Evolutionary conservation across 2,888 invertebrate species (phyloP).

Genomic region (Caenorhabditis angaria): DNA sequence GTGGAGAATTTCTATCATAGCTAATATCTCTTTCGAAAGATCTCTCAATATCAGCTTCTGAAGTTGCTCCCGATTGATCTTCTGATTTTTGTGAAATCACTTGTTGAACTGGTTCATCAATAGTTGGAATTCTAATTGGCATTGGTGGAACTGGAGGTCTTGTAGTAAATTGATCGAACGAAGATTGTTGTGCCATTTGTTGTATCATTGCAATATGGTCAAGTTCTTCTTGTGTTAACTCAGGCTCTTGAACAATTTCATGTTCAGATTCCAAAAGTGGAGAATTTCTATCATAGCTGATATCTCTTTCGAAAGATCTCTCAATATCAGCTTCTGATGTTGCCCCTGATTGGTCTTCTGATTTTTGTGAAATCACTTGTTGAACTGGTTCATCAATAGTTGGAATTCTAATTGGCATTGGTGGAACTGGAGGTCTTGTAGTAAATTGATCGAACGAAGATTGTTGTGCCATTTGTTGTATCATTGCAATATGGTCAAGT

Average conservation of each 20-base stretch:
- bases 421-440: background rate
- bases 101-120: background rate
- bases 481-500: constrained; percentile 38
- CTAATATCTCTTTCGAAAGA: background rate
- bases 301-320: constrained; percentile 9
- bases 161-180: background rate
- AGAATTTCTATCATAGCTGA: constrained; percentile 23
- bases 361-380: constrained; percentile 7
- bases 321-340: constrained; percentile 42
- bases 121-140: background rate
- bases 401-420: constrained; percentile 5
- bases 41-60: constrained; percentile 3
- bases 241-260: constrained; percentile 12
- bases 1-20: background rate
- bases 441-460: background rate
- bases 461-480: constrained; percentile 23
- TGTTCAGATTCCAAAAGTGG: constrained; percentile 19
- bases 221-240: constrained; percentile 43
- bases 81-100: background rate
- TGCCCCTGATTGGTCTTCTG: constrained; percentile 34
- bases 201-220: constrained; percentile 36
- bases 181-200: constrained; percentile 17
- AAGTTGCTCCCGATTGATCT: background rate
- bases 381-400: background rate
- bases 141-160: background rate